A percentile compares a stretch with the other conserved stretches of the same genome.
These are phyloP conservation scores for Tineola bisselliella DNA, from an alignment of 2,888 invertebrate genomes.

Conservation along the genomic window DNA sequence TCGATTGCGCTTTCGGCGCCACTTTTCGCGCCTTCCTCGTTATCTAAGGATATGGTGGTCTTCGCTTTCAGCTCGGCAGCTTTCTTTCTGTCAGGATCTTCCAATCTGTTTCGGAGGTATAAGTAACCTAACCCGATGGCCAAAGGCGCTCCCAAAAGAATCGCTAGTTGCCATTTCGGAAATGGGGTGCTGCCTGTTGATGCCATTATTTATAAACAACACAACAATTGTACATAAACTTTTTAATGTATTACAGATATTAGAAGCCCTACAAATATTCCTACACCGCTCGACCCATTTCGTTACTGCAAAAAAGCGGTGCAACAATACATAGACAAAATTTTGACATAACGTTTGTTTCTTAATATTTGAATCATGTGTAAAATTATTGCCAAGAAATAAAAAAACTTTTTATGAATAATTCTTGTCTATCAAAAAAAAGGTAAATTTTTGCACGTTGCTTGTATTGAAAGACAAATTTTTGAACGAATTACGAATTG, in stretches of 20 bases:
- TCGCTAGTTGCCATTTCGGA: conserved; percentile 88
- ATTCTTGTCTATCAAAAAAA: too few species aligned
- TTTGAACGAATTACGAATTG: neutral
- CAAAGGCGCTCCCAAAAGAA: conserved; percentile 84
- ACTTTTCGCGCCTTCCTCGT: conserved; percentile 57
- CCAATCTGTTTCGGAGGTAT: conserved; percentile 72
- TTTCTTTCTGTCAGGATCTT: conserved; percentile 63
- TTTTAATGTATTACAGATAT: conserved; percentile 49
- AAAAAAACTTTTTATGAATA: too few species aligned
- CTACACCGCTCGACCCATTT: conserved; percentile 20
- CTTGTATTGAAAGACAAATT: neutral
- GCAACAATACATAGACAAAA: conserved; percentile 27
- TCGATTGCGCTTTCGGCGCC: conserved; percentile 70
- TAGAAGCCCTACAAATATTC: conserved; percentile 16
- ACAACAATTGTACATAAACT: conserved; percentile 31
- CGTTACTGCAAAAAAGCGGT: conserved; percentile 8
- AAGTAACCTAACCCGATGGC: conserved; percentile 85
- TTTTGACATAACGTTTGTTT: conserved; percentile 25
- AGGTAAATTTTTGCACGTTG: too few species aligned
- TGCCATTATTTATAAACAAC: conserved; percentile 38
- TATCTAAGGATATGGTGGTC: conserved; percentile 71
- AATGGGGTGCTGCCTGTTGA: conserved; percentile 69
- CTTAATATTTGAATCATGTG: conserved; percentile 12
- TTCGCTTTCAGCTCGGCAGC: conserved; percentile 59
- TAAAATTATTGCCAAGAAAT: neutral